Conservation (phyloP, 2,888 invertebrate species). For the Stenotaenia linearis region DNA sequence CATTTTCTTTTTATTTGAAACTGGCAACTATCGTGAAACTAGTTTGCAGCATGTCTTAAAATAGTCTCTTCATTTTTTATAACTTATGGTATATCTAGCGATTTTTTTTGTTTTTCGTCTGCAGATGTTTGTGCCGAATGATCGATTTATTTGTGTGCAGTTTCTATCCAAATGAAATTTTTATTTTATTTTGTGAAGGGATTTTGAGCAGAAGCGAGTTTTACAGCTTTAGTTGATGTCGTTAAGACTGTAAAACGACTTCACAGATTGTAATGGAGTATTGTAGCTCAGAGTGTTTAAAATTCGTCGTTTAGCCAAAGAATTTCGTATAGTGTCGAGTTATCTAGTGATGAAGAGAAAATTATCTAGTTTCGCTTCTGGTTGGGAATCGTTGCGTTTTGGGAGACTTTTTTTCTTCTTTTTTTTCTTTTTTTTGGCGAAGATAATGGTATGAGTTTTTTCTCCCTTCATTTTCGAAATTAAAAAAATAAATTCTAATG, state of each 20-base stretch:
- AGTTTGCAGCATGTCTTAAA: background rate
- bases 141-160: background rate
- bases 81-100: background rate
- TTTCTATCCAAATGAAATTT: background rate
- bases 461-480: too few species aligned
- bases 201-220: background rate
- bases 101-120: background rate
- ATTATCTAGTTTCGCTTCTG: background rate
- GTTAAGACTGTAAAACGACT: constrained; percentile 3
- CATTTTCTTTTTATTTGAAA: constrained; percentile 16
- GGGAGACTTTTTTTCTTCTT: too few species aligned
- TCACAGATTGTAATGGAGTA: background rate
- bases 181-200: background rate
- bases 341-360: background rate
- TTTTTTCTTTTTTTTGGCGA: background rate
- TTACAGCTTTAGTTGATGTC: background rate
- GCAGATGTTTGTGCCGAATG: background rate
- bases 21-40: background rate
- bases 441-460: background rate
- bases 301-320: constrained; percentile 6
- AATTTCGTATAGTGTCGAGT: background rate
- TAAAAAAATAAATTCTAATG: background rate
- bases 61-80: background rate
- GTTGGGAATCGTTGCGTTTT: background rate
- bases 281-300: background rate